phyloP scores from a whole-genome alignment of 1,140 invertebrate genomes.

The Apis cerana region DNA sequence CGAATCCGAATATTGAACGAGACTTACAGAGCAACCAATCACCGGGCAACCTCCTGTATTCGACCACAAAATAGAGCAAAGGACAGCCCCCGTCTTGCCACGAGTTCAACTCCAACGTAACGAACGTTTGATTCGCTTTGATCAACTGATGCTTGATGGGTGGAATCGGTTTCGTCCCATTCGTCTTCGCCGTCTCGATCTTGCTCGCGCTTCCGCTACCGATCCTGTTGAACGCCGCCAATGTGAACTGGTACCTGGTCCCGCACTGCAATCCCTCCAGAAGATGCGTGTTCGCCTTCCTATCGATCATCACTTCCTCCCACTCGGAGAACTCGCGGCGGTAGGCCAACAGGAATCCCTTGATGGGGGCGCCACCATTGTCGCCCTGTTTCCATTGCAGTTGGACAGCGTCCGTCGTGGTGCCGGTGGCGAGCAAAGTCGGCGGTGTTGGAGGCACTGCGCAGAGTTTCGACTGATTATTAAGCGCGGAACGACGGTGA shows the following conservation, averaged over 20 bases:
- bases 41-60: slow-evolving; percentile 82
- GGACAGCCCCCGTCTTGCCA: slow-evolving; percentile 87
- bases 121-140: slow-evolving; percentile 84
- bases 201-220: slow-evolving; percentile 82
- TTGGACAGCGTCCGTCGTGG: slow-evolving; percentile 79
- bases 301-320: slow-evolving; percentile 81
- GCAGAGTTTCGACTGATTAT: slow-evolving; percentile 10
- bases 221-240: slow-evolving; percentile 82
- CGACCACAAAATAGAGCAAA: slow-evolving; percentile 84
- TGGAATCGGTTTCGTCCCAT: slow-evolving; percentile 82
- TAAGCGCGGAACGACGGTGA: not conserved
- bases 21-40: slow-evolving; percentile 79
- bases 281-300: slow-evolving; percentile 79
- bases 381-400: slow-evolving; percentile 82
- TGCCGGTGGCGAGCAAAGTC: slow-evolving; percentile 79
- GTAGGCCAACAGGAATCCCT: slow-evolving; percentile 82
- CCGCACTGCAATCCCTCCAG: slow-evolving; percentile 83
- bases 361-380: slow-evolving; percentile 81
- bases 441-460: slow-evolving; percentile 81
- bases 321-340: slow-evolving; percentile 83
- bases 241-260: slow-evolving; percentile 82
- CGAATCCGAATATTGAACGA: not conserved
- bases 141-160: slow-evolving; percentile 81
- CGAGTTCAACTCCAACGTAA: slow-evolving; percentile 83
- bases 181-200: slow-evolving; percentile 81